Conservation (phyloP, 2,113 vertebrate genomes). For the Halcyon senegalensis region DNA sequence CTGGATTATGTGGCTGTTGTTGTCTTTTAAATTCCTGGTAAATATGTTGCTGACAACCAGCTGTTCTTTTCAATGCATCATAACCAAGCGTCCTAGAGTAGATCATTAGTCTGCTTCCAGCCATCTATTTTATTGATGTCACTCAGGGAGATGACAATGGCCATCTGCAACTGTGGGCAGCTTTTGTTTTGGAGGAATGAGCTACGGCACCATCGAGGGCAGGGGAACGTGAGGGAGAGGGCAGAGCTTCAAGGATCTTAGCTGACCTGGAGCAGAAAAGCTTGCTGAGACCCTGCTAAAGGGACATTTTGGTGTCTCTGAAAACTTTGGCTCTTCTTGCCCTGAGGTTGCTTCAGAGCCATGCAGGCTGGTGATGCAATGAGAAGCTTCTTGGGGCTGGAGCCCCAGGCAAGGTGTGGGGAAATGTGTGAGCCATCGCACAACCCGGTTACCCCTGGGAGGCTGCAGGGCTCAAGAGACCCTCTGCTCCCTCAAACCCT, state of each 20-base stretch:
- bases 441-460: background rate
- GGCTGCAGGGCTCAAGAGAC: background rate
- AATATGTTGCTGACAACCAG: slow-evolving; percentile 62
- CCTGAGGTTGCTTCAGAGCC: background rate
- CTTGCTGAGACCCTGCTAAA: background rate
- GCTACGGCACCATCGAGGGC: background rate
- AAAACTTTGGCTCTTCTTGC: background rate
- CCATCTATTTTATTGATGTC: slow-evolving; percentile 2
- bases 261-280: fast-evolving
- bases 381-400: background rate
- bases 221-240: background rate
- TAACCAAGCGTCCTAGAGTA: background rate
- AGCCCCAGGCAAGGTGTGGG: background rate
- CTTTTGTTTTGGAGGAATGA: background rate
- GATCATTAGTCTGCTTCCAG: slow-evolving; percentile 22
- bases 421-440: fast-evolving
- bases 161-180: background rate
- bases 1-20: slow-evolving; percentile 38
- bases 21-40: slow-evolving; percentile 64
- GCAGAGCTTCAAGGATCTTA: background rate
- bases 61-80: slow-evolving; percentile 50
- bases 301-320: background rate
- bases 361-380: fast-evolving
- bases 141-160: background rate
- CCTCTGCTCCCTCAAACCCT: background rate